Evolutionary conservation across 2,888 invertebrate species (phyloP), one percentile per base, ranked within the genome.

Genomic region (Hyposoter dolosus): DNA sequence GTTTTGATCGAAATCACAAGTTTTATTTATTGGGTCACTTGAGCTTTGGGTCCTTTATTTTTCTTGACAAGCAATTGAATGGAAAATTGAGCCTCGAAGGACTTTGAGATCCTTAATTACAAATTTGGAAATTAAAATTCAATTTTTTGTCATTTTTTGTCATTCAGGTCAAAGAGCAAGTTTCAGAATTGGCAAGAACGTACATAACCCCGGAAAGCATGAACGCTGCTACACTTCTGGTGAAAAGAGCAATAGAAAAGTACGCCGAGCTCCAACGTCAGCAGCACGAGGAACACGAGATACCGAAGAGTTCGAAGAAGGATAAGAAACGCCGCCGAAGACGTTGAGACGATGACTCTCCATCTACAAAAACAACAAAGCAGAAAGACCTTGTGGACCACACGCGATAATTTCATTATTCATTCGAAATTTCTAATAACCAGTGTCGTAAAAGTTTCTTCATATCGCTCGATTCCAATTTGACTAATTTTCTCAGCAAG

Each of bases 231-330:
- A 95, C 96, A 2, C 94, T 95, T 9, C 95, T 96, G 63, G 95
- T 96, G 1, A 95, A 95, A 89, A 95, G 95, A 50, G 96, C 96
- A 4, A 95, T 96, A 79, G 95, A 96, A 76, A 96, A 96, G 90
- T 96, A 96, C 60, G 56, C 82, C 15, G 83, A 84, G 45, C 77
- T 88, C 72, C 88, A 90, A 40, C 66, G 85, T 4, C 82, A 83
- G 17, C 86, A 85, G 47, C 47, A 28, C 6, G 76, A 84, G 0
- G 69, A 77, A 32, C 56, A 43, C 12, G 87, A 86, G 10, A 28
- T 63, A 0, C 40, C 82, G 17, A 80, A 53, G 19, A 80, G 63
- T 28, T 40, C 60, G 19, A 85, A 80, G 47, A 84, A 76, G 43
- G 47, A 43, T n/a, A 63, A 47, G 3, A 84, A 63, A 53, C 77